A percentile compares a stretch with the other conserved stretches of the same genome.
These are phyloP conservation scores for Amiota minor DNA, from an alignment of 2,888 invertebrate genomes.

Conservation along the genomic window DNA sequence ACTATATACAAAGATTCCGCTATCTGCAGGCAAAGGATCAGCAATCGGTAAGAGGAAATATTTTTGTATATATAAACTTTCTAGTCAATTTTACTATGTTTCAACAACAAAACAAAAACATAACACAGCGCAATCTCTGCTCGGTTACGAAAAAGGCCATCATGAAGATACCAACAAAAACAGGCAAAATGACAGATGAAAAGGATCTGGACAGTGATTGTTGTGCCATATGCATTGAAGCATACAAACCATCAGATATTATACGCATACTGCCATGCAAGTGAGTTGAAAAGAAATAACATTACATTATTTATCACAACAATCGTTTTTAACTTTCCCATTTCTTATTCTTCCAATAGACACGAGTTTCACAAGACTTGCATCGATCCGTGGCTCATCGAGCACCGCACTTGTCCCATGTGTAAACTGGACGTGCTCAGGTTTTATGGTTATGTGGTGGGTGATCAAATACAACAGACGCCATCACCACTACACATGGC, in stretches of 20 bases:
- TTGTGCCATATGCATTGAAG: slow-evolving; percentile 96
- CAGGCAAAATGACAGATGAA: slow-evolving; percentile 89
- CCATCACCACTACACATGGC: slow-evolving; percentile 66
- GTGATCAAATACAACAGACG: slow-evolving; percentile 74
- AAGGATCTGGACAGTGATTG: slow-evolving; percentile 91
- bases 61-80: background rate
- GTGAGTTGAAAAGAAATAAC: slow-evolving; percentile 75
- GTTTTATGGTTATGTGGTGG: slow-evolving; percentile 89
- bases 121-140: slow-evolving; percentile 86
- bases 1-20: slow-evolving; percentile 94
- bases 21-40: slow-evolving; percentile 96
- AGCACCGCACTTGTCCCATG: slow-evolving; percentile 96
- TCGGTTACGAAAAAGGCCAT: slow-evolving; percentile 95
- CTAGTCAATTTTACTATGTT: background rate
- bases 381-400: slow-evolving; percentile 96
- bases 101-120: background rate
- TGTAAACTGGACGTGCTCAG: slow-evolving; percentile 97
- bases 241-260: slow-evolving; percentile 89
- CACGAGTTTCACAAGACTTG: slow-evolving; percentile 97
- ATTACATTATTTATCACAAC: background rate
- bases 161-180: slow-evolving; percentile 92
- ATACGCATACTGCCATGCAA: slow-evolving; percentile 92
- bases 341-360: slow-evolving; percentile 74
- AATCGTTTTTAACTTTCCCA: background rate
- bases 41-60: slow-evolving; percentile 81